Base-by-base conservation (phyloP, 2,888 invertebrate species). In the Conchocele bisecta region DNA sequence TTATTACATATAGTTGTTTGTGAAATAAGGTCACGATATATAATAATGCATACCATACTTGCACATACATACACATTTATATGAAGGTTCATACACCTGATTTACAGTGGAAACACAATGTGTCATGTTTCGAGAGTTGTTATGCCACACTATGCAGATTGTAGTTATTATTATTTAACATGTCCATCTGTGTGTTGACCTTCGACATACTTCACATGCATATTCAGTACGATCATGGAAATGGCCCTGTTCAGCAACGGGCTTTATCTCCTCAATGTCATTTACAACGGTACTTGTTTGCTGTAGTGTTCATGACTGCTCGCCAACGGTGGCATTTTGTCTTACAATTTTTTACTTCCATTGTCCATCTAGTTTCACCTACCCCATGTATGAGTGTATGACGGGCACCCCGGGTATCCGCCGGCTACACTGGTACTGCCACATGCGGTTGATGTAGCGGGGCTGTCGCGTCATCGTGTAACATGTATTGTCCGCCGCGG, bases 361-460 rank as follows among this genome's bases (percentile, higher is more conserved):
- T 11, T 35, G 11, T 35, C 13, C 37, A 13, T 11, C 37, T 35
- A 35, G 13, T 11, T 20, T 15, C 5, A 58, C 73, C 41, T 60
- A 77, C 77, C 67, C 58, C 70, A 74, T 73, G 50, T 53, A 77
- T 41, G 73, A 67, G 22, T 58, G 39, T 9, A 67, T 29, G 2
- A 77, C 70, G 3, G 70, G 73, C 1, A 77, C 64, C 0, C 61
- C 68, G 13, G 41, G 60, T 39, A 46, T 60, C 11, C 58, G 67
- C 37, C 42, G 59, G 44, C 41, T 42, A 37, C 77, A 77, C 1
- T 73, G 77, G 48, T 74, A 77, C 33, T 64, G 59, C 20, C 70
- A 42, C 54, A 64, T 13, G 1, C 70, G 70, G 28, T 54, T 73
- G 61, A 67, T 70, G 39, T 44, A 67, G 46, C 60, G 74, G 4